A percentile compares a stretch with the other conserved stretches of the same genome.
These are phyloP conservation scores for Brassicogethes aeneus DNA, from an alignment of 2,888 invertebrate species.

Conservation along the genomic window DNA sequence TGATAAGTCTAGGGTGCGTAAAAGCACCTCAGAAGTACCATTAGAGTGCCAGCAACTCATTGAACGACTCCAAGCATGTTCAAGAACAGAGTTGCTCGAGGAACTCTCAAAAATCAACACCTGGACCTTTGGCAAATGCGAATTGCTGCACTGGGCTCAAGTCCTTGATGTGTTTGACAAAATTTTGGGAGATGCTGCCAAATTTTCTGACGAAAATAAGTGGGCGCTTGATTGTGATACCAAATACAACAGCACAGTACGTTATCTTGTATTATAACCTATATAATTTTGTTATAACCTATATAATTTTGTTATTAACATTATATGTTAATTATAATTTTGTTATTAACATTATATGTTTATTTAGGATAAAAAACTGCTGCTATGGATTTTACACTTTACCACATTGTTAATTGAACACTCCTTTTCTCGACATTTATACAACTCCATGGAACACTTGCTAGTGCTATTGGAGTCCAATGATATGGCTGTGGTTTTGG, in stretches of 20 bases:
- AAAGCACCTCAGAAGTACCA: conserved; percentile 75
- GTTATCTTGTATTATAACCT: conserved; percentile 14
- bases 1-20: conserved; percentile 69
- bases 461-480: conserved; percentile 67
- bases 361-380: conserved; percentile 56
- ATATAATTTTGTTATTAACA: too few species aligned
- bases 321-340: background rate
- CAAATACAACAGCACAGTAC: conserved; percentile 51
- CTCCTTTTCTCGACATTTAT: conserved; percentile 77
- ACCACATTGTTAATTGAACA: conserved; percentile 79
- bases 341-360: background rate
- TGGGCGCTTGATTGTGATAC: conserved; percentile 70
- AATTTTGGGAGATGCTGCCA: conserved; percentile 66
- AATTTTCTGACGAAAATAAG: conserved; percentile 48
- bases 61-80: conserved; percentile 59
- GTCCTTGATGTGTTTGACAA: conserved; percentile 67
- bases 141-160: conserved; percentile 79
- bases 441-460: conserved; percentile 81
- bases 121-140: conserved; percentile 83
- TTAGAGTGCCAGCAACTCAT: conserved; percentile 70
- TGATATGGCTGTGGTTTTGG: conserved; percentile 76
- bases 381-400: conserved; percentile 69
- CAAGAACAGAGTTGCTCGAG: conserved; percentile 53
- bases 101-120: conserved; percentile 66
- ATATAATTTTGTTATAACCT: background rate